These are phyloP conservation scores for Cataglyphis rosenhaueri DNA, from an alignment of 2,888 invertebrate species.

Conservation along the genomic window DNA sequence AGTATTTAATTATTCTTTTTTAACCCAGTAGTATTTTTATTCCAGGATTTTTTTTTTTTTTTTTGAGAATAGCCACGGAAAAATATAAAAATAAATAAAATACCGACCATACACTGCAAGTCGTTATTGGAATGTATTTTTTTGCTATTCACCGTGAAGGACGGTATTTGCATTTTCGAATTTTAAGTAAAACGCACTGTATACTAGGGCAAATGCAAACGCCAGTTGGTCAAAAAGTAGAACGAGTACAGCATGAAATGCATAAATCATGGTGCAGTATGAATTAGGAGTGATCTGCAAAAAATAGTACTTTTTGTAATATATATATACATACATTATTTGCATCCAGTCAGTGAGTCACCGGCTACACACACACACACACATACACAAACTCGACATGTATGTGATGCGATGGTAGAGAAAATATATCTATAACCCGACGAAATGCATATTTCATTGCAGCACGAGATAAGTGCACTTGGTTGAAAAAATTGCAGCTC, in stretches of 20 bases:
- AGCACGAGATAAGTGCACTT: neutral
- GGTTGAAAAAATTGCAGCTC: neutral
- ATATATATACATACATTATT: conserved; percentile 23
- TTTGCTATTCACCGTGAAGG: conserved; percentile 12
- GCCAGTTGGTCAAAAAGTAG: conserved; percentile 27
- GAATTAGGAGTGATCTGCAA: conserved; percentile 42
- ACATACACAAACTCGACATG: neutral
- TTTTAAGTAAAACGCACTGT: conserved; percentile 39
- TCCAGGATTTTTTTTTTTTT: neutral
- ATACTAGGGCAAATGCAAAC: neutral
- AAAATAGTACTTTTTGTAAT: conserved; percentile 12
- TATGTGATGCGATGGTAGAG: neutral
- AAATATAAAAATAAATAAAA: conserved; percentile 24
- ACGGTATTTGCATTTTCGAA: conserved; percentile 41
- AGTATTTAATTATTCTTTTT: neutral
- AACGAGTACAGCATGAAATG: conserved; percentile 21
- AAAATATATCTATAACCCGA: neutral
- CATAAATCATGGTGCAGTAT: conserved; percentile 33
- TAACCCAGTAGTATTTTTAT: neutral
- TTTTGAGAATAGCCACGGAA: neutral
- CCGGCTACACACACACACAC: neutral
- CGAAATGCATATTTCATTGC: conserved; percentile 32
- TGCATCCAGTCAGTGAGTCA: conserved; percentile 30
- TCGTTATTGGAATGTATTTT: conserved; percentile 1
- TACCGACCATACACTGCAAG: conserved; percentile 9